Percentiles rank a stretch among this genome's conserved stretches.
Evolutionary conservation across 2,888 invertebrate species (phyloP).

Genomic region (Endomychus coccineus): DNA sequence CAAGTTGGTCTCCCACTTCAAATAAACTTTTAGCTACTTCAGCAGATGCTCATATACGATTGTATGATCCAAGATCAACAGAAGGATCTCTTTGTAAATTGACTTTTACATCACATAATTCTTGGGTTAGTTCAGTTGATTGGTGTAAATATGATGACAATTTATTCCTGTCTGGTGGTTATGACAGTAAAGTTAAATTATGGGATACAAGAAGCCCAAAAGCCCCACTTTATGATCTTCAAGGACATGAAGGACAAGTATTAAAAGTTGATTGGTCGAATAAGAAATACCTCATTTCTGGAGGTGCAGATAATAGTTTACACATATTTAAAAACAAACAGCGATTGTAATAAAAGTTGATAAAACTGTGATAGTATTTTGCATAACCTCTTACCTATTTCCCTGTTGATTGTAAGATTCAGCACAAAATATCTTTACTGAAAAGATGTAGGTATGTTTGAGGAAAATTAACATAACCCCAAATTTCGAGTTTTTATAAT

Average conservation of each 20-base stretch:
- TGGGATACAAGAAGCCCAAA: slow-evolving; percentile 94
- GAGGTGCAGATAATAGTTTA: slow-evolving; percentile 87
- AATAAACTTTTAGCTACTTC: slow-evolving; percentile 76
- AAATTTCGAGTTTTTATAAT: too few species aligned
- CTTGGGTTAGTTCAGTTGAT: slow-evolving; percentile 85
- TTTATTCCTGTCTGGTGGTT: slow-evolving; percentile 86
- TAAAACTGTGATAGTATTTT: too few species aligned
- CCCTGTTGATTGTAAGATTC: too few species aligned
- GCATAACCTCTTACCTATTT: too few species aligned
- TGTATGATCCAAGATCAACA: slow-evolving; percentile 86
- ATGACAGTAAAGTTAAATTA: slow-evolving; percentile 84
- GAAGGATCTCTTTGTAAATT: slow-evolving; percentile 83
- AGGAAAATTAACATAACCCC: too few species aligned
- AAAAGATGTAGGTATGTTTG: too few species aligned
- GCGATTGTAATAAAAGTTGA: too few species aligned
- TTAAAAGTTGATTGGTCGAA: slow-evolving; percentile 92
- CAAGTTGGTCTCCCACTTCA: slow-evolving; percentile 73
- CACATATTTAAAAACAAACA: slow-evolving; percentile 71
- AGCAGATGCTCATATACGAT: slow-evolving; percentile 81
- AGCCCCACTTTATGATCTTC: slow-evolving; percentile 85
- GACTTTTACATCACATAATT: slow-evolving; percentile 79
- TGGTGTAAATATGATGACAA: slow-evolving; percentile 82
- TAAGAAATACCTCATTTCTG: slow-evolving; percentile 78
- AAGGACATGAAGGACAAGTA: slow-evolving; percentile 90
- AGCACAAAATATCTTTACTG: too few species aligned